phyloP scores from a whole-genome alignment of 2,797 vertebrate genomes.

The Masticophis lateralis region DNA sequence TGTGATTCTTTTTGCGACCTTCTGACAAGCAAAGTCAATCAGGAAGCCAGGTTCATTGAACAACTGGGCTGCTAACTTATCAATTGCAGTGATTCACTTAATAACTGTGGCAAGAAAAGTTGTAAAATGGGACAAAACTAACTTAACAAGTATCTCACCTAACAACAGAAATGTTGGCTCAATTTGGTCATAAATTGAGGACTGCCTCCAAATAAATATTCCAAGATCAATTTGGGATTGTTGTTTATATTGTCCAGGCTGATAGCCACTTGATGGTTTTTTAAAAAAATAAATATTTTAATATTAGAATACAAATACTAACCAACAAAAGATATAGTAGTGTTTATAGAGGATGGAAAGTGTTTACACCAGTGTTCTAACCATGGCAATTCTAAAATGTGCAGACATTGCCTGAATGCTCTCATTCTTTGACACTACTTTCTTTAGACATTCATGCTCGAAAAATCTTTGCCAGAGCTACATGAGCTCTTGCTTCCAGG shows the following conservation, averaged over 20 bases:
- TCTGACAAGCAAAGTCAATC: not conserved
- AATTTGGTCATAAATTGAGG: not conserved
- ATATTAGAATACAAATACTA: not conserved
- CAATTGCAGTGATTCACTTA: not conserved
- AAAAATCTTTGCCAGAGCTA: not conserved
- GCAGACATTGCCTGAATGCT: not conserved
- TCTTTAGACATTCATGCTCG: not conserved
- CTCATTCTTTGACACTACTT: not conserved
- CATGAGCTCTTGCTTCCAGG: not conserved
- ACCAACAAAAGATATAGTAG: not conserved
- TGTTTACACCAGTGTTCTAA: not conserved
- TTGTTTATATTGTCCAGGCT: not conserved
- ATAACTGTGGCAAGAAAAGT: too few species aligned
- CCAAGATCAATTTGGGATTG: not conserved
- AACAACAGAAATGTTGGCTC: not conserved
- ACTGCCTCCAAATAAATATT: not conserved
- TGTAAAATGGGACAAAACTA: too few species aligned
- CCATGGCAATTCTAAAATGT: not conserved
- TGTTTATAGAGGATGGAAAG: not conserved
- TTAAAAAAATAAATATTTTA: not conserved
- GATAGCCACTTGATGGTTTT: not conserved
- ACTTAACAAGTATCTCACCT: too few species aligned
- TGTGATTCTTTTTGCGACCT: not conserved
- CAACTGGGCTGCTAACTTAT: not conserved
- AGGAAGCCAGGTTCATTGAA: not conserved